Percentiles rank a stretch among this genome's conserved stretches.
phyloP scores from a whole-genome alignment of 2,888 invertebrate species.

The Cantharis nigra region DNA sequence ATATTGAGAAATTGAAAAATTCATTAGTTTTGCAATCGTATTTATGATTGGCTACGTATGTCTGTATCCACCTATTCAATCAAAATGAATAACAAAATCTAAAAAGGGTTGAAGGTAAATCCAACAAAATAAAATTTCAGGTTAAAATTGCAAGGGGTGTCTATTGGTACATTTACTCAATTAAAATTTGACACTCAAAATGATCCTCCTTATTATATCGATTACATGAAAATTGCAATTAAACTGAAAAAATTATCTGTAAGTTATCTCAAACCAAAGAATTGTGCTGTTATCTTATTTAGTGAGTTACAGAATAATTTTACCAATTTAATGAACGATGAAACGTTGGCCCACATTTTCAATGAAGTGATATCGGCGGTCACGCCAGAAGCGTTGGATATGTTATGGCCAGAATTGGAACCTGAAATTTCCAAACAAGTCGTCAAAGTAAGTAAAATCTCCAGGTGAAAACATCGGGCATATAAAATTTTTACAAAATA shows the following conservation, averaged over 20 bases:
- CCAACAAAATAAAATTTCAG: conserved; percentile 38
- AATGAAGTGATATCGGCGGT: conserved; percentile 52
- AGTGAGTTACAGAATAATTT: conserved; percentile 51
- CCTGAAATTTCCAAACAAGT: conserved; percentile 49
- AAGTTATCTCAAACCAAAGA: conserved; percentile 16
- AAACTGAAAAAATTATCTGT: conserved; percentile 49
- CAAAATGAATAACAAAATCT: no score
- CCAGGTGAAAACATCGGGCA: no score
- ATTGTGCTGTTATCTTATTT: not conserved
- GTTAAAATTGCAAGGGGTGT: conserved; percentile 49
- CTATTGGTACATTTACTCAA: conserved; percentile 45
- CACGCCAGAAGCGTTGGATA: conserved; percentile 53
- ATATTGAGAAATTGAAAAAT: no score
- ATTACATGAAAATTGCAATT: conserved; percentile 44
- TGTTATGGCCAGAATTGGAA: conserved; percentile 55
- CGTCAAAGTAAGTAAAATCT: conserved; percentile 44
- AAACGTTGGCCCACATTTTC: conserved; percentile 48
- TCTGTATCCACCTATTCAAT: not conserved
- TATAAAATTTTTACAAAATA: no score
- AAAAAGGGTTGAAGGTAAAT: not conserved
- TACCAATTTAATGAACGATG: conserved; percentile 52
- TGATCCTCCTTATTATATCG: conserved; percentile 38
- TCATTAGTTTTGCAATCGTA: no score
- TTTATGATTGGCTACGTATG: no score
- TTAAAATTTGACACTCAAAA: conserved; percentile 32